Base-by-base conservation (phyloP, 2,888 invertebrate genomes). In the Caenorhabditis sulstoni region DNA sequence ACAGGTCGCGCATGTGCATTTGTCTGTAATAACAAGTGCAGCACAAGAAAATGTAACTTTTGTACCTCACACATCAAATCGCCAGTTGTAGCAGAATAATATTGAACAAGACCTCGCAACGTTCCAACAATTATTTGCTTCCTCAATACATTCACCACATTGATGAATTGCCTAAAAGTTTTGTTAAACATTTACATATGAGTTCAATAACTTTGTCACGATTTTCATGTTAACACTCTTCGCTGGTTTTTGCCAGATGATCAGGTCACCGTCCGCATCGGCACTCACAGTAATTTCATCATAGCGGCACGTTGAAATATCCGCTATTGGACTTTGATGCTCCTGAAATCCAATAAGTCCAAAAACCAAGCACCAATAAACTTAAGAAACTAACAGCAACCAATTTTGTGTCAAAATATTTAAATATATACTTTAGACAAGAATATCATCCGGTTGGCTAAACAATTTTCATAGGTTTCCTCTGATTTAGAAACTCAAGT, bases 261-360 rank as follows among this genome's bases (percentile, higher is more conserved):
- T 76, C 1, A 90, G 47, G 14, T 79, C 81, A 5, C 89, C 89
- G 11, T 55, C 55, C 1, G 79, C 74, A 53, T 87, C 87, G 7
- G 81, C 84, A 9, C 86, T 86, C 8, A 85, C 83, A 5, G 89
- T 89, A 3, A 89, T 65, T 47, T 87, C 86, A 66, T 89, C 89
- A 65, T 85, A 90, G 11, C 81, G 71, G 66, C 89, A 89, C 3
- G 89, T 89, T 3, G 89, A 88, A 14, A 89, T 71, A 59, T 87
- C 89, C 9, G 85, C 59, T 16, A 89, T 85, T 2, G 89, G 79
- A 22, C 58, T 20, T 16, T 73, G 76, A 64, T 89, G 89, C 57
- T 89, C 88, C 84, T 87, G 41, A 41, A 41, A 11, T 29, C n/a
- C n/a, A n/a, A n/a, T n/a, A n/a, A n/a, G n/a, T n/a, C n/a, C n/a